Base-by-base conservation (phyloP, 2,797 vertebrate genomes). In the Octomys mimax region DNA sequence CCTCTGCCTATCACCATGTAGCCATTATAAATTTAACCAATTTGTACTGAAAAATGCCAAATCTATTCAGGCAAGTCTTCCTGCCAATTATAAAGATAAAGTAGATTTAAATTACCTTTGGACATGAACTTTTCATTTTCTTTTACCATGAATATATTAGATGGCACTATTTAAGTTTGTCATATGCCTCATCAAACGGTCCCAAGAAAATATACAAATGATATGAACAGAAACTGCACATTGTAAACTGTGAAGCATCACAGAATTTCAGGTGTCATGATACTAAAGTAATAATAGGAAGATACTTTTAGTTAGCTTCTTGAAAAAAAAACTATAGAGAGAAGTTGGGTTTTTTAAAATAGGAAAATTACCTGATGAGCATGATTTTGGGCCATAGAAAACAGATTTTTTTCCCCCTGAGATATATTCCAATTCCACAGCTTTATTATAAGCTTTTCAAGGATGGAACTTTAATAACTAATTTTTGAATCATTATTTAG, bases 141-240 rank as follows among this genome's bases (percentile, higher is more conserved):
- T 54, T 21, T 91, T 86, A 3, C 26, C 3, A 59, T 52, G 42
- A 93, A 89, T 89, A 6, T 81, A n/a, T n/a, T n/a, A 80, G 70
- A 49, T 82, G 62, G 62, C 42, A 79, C 52, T 28, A 68, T 84
- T 92, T 96, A 26, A 42, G 81, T 88, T 91, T 89, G 57, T 6
- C 64, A 22, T 92, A 78, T 77, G 14, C 46, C 54, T 73, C 21
- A 78, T 94, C 61, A 90, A 91, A 68, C n/a, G 71, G 77, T 83
- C 59, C 61, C 59, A 54, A 96, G 36, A 94, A 92, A 95, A 91
- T 61, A 85, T 90, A 95, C 87, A 94, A 39, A 13, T 4, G 78
- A 61, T 85, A 77, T 52, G 79, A 91, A 33, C 49, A 82, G 9
- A 75, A 89, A 87, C 73, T 87, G 39, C 4, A 54, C 31, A 75